phyloP scores from a whole-genome alignment of 2,113 vertebrate species.

The Phoxinus phoxinus region DNA sequence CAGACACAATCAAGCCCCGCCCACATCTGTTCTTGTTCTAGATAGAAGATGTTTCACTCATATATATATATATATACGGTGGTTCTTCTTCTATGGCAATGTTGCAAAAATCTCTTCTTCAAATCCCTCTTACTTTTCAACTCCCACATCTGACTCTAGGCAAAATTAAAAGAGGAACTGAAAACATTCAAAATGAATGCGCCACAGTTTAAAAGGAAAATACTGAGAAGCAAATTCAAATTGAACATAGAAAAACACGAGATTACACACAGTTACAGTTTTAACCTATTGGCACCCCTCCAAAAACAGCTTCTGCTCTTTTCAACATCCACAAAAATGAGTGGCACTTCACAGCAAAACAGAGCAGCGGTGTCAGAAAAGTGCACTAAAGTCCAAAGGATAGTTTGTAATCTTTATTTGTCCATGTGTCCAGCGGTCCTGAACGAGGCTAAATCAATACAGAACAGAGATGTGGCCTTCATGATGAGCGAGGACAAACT shows the following conservation, averaged over 20 bases:
- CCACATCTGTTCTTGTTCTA: no score
- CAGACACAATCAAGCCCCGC: no score
- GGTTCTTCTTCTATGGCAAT: neutral
- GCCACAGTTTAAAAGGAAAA: neutral
- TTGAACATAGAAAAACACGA: neutral
- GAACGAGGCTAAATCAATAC: constrained; percentile 34
- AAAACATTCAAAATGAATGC: neutral
- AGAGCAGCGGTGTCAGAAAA: neutral
- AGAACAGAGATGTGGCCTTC: constrained; percentile 36
- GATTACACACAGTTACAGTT: neutral
- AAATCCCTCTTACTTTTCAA: neutral
- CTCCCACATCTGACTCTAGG: neutral
- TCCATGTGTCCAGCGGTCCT: constrained; percentile 2
- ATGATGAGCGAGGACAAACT: neutral
- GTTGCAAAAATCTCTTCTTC: neutral
- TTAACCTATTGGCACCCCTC: neutral
- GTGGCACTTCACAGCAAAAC: neutral
- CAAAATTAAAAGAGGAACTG: neutral
- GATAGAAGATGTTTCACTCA: neutral
- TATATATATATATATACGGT: neutral
- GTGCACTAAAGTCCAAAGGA: constrained; percentile 29
- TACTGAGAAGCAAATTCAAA: neutral
- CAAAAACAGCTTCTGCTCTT: neutral
- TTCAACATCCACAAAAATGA: neutral
- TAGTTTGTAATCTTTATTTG: constrained; percentile 46